A percentile compares a stretch with the other conserved stretches of the same genome.
Conservation (phyloP, 2,888 invertebrate genomes). For the Torymus auratus region DNA sequence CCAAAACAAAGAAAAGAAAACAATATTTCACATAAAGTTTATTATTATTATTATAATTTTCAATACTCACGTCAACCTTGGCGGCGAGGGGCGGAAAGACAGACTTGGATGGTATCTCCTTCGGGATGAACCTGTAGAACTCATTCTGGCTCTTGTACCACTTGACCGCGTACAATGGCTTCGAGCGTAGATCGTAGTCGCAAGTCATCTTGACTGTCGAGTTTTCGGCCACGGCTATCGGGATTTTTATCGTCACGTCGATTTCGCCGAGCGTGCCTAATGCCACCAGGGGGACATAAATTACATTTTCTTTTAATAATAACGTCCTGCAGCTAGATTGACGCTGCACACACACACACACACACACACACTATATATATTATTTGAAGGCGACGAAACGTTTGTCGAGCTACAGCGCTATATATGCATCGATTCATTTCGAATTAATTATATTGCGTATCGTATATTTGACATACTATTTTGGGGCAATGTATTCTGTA, state of each 20-base stretch:
- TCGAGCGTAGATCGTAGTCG: slow-evolving; percentile 85
- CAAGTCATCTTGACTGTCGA: slow-evolving; percentile 86
- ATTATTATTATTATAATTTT: slow-evolving; percentile 12
- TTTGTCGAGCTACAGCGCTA: too few relatives aligned
- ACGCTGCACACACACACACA: too few relatives aligned
- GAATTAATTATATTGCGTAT: too few relatives aligned
- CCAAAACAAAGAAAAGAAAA: too few relatives aligned
- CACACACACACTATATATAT: too few relatives aligned
- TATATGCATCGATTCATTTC: too few relatives aligned
- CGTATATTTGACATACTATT: too few relatives aligned
- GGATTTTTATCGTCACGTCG: slow-evolving; percentile 85
- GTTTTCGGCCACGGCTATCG: slow-evolving; percentile 84
- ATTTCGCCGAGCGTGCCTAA: slow-evolving; percentile 77
- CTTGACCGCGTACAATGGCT: slow-evolving; percentile 87
- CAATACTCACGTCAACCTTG: slow-evolving; percentile 85
- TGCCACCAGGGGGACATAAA: slow-evolving; percentile 43
- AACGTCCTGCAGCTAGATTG: not conserved
- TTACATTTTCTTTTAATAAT: slow-evolving; percentile 26
- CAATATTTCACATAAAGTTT: not conserved
- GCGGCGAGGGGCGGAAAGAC: slow-evolving; percentile 84
- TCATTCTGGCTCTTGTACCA: slow-evolving; percentile 88
- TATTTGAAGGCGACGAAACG: too few relatives aligned
- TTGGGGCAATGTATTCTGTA: too few relatives aligned
- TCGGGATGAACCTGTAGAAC: slow-evolving; percentile 89
- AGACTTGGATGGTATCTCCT: slow-evolving; percentile 86